Conservation (phyloP, 2,797 vertebrate genomes). For the Staurois parvus region DNA sequence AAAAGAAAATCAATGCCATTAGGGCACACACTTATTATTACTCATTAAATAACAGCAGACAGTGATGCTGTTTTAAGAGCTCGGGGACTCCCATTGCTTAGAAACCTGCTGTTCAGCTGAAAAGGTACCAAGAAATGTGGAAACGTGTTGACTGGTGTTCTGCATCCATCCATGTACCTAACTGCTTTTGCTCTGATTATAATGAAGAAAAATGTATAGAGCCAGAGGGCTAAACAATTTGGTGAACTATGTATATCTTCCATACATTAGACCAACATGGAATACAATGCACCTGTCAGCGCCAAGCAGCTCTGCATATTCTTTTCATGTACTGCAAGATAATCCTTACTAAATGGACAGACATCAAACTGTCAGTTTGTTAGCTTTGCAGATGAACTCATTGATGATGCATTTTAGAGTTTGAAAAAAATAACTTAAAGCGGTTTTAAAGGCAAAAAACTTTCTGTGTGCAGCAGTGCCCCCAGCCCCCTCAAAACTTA, state of each 20-base stretch:
- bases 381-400: not conserved
- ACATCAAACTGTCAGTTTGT: not conserved
- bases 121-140: constrained; percentile 32
- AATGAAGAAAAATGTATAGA: constrained; percentile 30
- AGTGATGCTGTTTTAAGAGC: constrained; percentile 36
- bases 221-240: not conserved
- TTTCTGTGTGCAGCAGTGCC: no score
- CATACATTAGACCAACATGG: not conserved
- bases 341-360: not conserved
- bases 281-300: not conserved
- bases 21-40: constrained; percentile 28
- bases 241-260: not conserved
- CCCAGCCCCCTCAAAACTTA: no score
- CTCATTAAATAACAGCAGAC: constrained; percentile 41
- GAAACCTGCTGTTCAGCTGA: constrained; percentile 34
- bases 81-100: constrained; percentile 28
- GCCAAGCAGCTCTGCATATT: not conserved
- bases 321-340: not conserved
- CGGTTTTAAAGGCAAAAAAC: no score
- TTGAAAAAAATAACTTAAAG: not conserved
- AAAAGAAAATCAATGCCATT: constrained; percentile 32
- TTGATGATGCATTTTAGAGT: not conserved
- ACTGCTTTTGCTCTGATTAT: not conserved
- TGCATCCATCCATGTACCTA: not conserved
- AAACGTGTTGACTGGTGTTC: not conserved